phyloP scores from a whole-genome alignment of 1,140 invertebrate species.

The Tetramorium simillimum region DNA sequence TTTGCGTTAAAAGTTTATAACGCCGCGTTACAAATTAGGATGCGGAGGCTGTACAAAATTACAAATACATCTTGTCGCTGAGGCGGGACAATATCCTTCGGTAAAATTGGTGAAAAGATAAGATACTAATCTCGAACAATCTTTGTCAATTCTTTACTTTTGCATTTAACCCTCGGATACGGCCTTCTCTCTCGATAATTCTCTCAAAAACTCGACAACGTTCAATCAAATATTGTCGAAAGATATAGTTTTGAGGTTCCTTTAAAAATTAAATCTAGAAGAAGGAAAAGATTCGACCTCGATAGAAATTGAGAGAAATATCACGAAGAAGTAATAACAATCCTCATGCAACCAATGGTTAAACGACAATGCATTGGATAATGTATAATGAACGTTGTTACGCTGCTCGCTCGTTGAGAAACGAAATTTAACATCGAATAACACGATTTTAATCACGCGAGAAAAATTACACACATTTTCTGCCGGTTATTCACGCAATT shows the following conservation, averaged over 20 bases:
- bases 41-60: slow-evolving; percentile 62
- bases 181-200: background rate
- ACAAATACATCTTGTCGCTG: slow-evolving; percentile 58
- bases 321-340: background rate
- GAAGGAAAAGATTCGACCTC: slow-evolving; percentile 6
- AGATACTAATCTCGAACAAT: background rate
- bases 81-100: slow-evolving; percentile 47
- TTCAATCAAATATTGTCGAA: background rate
- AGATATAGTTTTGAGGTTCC: background rate
- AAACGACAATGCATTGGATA: slow-evolving; percentile 61
- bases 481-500: background rate
- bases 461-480: slow-evolving; percentile 71
- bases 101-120: slow-evolving; percentile 49
- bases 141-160: background rate
- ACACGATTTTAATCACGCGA: slow-evolving; percentile 72
- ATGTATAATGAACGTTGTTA: slow-evolving; percentile 55
- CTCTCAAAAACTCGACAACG: background rate
- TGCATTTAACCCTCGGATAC: slow-evolving; percentile 19
- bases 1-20: slow-evolving; percentile 12
- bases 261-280: slow-evolving; percentile 17
- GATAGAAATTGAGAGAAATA: background rate
- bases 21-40: slow-evolving; percentile 1
- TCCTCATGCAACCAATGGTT: background rate
- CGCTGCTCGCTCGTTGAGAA: slow-evolving; percentile 45
- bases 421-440: slow-evolving; percentile 67